phyloP scores from a whole-genome alignment of 2,888 invertebrate genomes.

The Epinotia ramella region DNA sequence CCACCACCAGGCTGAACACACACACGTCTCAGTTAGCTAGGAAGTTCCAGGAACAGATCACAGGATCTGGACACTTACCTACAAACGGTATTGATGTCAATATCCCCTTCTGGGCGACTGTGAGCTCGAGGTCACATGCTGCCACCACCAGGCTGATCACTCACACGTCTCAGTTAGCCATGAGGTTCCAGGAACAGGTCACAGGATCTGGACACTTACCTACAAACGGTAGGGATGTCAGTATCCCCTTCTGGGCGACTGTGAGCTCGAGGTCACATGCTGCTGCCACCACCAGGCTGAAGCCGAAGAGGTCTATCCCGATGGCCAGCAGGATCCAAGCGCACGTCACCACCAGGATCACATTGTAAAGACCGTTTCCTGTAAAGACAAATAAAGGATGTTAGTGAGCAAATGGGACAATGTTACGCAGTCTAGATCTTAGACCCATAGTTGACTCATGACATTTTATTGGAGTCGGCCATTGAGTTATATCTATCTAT shows the following conservation, averaged over 20 bases:
- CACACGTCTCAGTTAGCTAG: too few relatives aligned
- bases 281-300: conserved; percentile 83
- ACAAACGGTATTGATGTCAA: too few relatives aligned
- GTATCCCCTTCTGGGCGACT: conserved; percentile 82
- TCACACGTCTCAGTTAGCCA: conserved; percentile 84
- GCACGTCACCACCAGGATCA: conserved; percentile 66
- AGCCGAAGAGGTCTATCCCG: conserved; percentile 84
- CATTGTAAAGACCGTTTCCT: conserved; percentile 78
- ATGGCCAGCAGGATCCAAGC: conserved; percentile 82
- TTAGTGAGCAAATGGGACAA: too few relatives aligned
- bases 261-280: conserved; percentile 84
- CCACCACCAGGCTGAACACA: conserved; percentile 85
- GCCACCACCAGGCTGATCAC: conserved; percentile 84
- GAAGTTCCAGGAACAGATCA: not conserved
- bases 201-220: conserved; percentile 53
- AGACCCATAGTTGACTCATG: too few relatives aligned
- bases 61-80: conserved; percentile 56
- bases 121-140: conserved; percentile 84
- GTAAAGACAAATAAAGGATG: conserved; percentile 28
- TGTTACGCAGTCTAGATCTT: too few relatives aligned
- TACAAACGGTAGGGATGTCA: conserved; percentile 84
- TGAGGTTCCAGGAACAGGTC: conserved; percentile 76
- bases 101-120: conserved; percentile 79
- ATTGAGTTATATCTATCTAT: too few relatives aligned
- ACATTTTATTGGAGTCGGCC: too few relatives aligned